Conservation (phyloP, 2,113 vertebrate genomes). For the Alethe castanea region DNA sequence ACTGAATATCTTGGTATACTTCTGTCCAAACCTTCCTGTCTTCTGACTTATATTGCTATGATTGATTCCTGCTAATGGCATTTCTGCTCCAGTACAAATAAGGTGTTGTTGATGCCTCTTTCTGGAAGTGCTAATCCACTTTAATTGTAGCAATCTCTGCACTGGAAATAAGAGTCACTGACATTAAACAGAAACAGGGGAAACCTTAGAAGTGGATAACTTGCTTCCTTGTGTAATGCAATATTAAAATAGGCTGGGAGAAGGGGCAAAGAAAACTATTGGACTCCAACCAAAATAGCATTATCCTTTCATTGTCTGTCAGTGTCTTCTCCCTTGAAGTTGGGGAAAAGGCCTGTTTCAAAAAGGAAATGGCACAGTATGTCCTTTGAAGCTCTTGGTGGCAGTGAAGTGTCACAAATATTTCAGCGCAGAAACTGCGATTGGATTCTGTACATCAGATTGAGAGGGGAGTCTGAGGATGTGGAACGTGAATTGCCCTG, state of each 20-base stretch:
- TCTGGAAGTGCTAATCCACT: background rate
- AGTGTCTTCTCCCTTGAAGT: background rate
- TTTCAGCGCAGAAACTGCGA: background rate
- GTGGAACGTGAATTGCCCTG: background rate
- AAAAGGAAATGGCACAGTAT: background rate
- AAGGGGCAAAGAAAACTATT: background rate
- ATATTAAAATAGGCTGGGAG: background rate
- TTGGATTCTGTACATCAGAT: background rate
- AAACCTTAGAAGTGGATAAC: background rate
- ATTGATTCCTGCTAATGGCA: background rate
- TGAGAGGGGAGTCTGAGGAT: background rate
- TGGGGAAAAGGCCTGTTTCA: background rate
- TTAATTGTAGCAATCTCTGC: background rate
- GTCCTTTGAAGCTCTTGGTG: conserved; percentile 53
- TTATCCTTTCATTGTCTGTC: background rate
- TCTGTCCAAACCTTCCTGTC: background rate
- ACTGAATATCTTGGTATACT: background rate
- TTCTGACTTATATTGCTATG: background rate
- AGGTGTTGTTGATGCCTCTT: background rate
- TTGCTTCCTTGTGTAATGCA: background rate
- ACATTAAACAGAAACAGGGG: background rate
- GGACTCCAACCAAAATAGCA: background rate
- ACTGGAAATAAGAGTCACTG: background rate
- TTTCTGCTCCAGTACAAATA: background rate
- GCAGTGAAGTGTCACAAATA: conserved; percentile 65